Evolutionary conservation across 2,113 vertebrate species (phyloP).

Genomic region (Ptilonorhynchus violaceus): DNA sequence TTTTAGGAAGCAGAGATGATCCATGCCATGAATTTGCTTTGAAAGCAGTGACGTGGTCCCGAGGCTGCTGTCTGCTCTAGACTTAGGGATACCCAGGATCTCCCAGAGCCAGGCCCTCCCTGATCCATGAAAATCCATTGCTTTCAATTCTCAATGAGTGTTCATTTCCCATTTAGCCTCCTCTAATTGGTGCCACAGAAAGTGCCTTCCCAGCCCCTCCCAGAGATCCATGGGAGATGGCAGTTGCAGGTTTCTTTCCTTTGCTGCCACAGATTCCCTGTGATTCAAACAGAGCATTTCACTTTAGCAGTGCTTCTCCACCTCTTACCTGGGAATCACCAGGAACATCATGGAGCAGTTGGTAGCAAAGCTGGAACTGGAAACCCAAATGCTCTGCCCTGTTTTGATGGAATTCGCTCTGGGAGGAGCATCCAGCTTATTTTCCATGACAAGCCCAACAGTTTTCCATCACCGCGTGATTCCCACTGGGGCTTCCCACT

Average conservation of each 20-base stretch:
- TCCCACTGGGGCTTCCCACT: background rate
- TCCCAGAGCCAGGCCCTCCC: background rate
- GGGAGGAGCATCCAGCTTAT: background rate
- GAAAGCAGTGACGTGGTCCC: background rate
- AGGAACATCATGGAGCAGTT: background rate
- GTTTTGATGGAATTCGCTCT: background rate
- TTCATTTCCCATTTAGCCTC: background rate
- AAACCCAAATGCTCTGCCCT: background rate
- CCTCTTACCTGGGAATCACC: background rate
- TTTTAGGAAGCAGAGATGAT: background rate
- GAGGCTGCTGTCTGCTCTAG: background rate
- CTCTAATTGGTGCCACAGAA: background rate
- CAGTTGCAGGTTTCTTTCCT: background rate
- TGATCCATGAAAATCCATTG: background rate
- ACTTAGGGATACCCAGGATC: accelerated
- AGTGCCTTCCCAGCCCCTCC: background rate
- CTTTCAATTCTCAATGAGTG: background rate
- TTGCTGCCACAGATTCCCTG: background rate
- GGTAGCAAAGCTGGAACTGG: background rate
- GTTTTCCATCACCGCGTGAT: background rate
- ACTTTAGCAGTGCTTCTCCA: background rate
- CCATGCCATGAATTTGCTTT: background rate
- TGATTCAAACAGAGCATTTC: accelerated
- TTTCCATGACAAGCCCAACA: background rate
- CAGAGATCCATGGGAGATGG: background rate